These are phyloP conservation scores for Grammomys dolichurus DNA, from an alignment of 2,113 vertebrate species.

Conservation along the genomic window DNA sequence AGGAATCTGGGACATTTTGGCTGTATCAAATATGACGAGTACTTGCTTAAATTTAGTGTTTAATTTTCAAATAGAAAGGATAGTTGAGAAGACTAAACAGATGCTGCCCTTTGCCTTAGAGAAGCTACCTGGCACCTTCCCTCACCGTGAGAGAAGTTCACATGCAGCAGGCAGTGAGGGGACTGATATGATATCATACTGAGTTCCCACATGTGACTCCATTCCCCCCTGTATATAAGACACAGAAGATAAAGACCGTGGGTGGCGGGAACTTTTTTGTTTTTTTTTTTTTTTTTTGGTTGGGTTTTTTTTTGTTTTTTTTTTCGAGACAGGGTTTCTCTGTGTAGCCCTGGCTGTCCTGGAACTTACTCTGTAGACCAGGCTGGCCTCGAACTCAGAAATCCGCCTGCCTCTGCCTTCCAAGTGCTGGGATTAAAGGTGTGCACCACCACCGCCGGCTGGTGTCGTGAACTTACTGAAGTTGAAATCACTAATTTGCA, in stretches of 20 bases:
- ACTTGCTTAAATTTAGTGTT: conserved; percentile 4
- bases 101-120: neutral
- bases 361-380: no score
- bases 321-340: no score
- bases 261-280: neutral
- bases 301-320: no score
- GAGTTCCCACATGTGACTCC: no score
- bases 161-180: neutral
- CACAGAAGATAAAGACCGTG: neutral
- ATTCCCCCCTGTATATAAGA: neutral
- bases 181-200: neutral
- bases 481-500: neutral
- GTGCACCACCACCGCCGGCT: no score
- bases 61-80: conserved; percentile 16
- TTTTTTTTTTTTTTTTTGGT: no score
- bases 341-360: no score
- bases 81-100: neutral
- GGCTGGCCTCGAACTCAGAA: no score
- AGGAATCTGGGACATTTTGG: neutral
- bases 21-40: conserved; percentile 4
- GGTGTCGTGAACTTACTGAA: neutral
- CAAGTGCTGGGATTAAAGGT: no score
- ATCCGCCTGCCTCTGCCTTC: no score
- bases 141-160: neutral
- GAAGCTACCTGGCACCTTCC: neutral